phyloP scores from a whole-genome alignment of 2,113 vertebrate genomes.

The Chauna torquata region DNA sequence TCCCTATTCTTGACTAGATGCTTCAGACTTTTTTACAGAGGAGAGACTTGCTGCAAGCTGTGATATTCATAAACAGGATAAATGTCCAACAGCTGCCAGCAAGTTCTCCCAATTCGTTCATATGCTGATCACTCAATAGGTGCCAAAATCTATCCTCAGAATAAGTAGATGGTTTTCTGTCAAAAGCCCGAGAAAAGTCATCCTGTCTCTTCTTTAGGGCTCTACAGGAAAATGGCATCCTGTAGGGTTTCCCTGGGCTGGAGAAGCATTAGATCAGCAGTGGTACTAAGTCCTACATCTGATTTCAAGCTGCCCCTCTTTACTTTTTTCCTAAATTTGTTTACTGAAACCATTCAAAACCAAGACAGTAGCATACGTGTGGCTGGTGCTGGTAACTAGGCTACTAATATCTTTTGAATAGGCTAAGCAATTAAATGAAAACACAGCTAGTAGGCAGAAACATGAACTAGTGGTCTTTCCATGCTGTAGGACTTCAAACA shows the following conservation, averaged over 20 bases:
- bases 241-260: background rate
- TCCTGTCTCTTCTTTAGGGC: background rate
- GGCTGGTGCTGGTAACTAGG: background rate
- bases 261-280: background rate
- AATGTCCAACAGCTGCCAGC: background rate
- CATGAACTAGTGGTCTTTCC: background rate
- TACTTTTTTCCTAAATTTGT: background rate
- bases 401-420: background rate
- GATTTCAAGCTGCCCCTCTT: background rate
- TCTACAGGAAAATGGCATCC: background rate
- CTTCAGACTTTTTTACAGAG: background rate
- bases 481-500: background rate
- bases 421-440: background rate
- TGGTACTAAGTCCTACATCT: background rate
- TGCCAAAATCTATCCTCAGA: background rate
- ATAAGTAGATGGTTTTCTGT: background rate
- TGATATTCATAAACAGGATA: background rate
- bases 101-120: background rate
- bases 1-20: background rate
- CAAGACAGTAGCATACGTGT: background rate
- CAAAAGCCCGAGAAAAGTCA: background rate
- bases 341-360: background rate
- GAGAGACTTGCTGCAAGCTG: background rate
- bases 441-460: background rate
- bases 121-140: background rate